phyloP scores from a whole-genome alignment of 2,113 vertebrate genomes.

The Nansenia antarctica region DNA sequence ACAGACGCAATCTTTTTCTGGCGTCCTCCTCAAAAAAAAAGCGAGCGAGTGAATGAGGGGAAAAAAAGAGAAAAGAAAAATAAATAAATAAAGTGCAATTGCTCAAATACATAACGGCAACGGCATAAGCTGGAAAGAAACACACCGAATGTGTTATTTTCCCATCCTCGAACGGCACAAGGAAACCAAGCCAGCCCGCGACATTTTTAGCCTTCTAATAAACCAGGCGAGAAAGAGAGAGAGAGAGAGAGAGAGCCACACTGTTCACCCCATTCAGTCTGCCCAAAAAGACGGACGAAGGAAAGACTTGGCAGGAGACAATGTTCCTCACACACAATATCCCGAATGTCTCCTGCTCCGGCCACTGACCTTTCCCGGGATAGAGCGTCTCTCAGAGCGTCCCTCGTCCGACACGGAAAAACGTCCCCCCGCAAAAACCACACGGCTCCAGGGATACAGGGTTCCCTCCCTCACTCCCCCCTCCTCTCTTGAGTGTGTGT shows the following conservation, averaged over 20 bases:
- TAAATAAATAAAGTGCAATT: conserved; percentile 55
- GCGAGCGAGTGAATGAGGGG: conserved; percentile 16
- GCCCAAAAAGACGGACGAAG: neutral
- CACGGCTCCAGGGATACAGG: conserved; percentile 5
- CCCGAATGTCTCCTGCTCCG: conserved; percentile 54
- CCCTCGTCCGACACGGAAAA: conserved; percentile 40
- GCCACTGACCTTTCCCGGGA: conserved; percentile 55
- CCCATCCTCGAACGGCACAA: conserved; percentile 45
- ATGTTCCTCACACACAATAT: conserved; percentile 61
- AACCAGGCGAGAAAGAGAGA: conserved; percentile 36
- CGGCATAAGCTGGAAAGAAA: conserved; percentile 66
- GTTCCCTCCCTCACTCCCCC: conserved; percentile 10
- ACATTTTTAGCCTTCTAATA: conserved; percentile 67
- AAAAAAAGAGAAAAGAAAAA: conserved; percentile 33
- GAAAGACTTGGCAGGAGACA: conserved; percentile 53
- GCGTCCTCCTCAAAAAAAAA: too few relatives aligned
- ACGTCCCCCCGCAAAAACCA: neutral
- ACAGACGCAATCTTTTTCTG: conserved; percentile 45
- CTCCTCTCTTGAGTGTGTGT: conserved; percentile 10
- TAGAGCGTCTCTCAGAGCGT: conserved; percentile 17
- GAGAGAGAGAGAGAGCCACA: neutral
- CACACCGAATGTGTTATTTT: conserved; percentile 56
- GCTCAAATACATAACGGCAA: conserved; percentile 56
- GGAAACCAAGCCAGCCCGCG: conserved; percentile 50
- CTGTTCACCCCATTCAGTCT: neutral